Evolutionary conservation across 2,797 vertebrate species (phyloP).

Genomic region (Myotis findleyi): DNA sequence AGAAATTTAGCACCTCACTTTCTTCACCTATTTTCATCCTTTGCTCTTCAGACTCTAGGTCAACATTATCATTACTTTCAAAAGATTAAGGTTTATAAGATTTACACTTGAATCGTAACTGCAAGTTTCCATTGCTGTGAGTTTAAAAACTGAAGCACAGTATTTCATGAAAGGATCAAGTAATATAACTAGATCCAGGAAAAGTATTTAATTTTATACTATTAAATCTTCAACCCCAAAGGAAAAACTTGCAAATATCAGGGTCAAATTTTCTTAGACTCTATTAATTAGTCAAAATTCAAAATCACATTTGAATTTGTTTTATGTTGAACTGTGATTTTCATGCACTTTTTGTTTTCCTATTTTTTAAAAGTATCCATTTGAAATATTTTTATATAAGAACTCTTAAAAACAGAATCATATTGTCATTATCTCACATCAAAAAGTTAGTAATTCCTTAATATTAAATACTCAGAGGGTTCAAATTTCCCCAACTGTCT

Average conservation of each 20-base stretch:
- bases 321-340: neutral
- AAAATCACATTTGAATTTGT: neutral
- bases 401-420: neutral
- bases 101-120: neutral
- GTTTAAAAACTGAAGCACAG: neutral
- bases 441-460: conserved; percentile 27
- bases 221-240: neutral
- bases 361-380: neutral
- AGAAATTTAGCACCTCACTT: neutral
- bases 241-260: neutral
- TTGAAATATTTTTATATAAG: neutral
- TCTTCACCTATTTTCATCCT: neutral
- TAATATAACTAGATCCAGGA: neutral
- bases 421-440: neutral
- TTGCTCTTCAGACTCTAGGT: neutral
- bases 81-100: neutral
- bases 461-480: neutral
- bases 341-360: neutral
- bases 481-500: neutral
- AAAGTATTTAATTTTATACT: neutral
- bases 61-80: neutral
- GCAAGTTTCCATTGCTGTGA: neutral
- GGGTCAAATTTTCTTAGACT: neutral
- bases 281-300: conserved; percentile 8
- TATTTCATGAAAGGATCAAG: conserved; percentile 13